Percentiles rank a stretch among this genome's conserved stretches.
Conservation (phyloP, 37 sponge, comb jelly and placozoan species). For the Oopsacas minuta region DNA sequence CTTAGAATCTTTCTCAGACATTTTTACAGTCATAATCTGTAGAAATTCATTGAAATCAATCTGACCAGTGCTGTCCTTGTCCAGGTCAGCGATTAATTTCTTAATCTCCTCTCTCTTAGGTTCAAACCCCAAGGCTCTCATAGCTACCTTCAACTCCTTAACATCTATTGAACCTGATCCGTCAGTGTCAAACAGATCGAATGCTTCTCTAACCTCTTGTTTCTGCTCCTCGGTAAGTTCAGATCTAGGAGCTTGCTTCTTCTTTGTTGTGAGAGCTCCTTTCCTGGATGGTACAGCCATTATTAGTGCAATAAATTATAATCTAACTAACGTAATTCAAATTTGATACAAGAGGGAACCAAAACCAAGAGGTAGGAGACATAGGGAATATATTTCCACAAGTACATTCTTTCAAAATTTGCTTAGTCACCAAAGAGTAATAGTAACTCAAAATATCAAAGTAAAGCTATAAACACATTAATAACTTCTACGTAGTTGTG, state of each 20-base stretch:
- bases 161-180: slow-evolving; percentile 92
- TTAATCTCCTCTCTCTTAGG: slow-evolving; percentile 98
- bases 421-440: too few relatives aligned
- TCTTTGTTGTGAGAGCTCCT: slow-evolving; percentile 3
- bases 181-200: slow-evolving; percentile 95
- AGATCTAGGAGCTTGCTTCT: slow-evolving; percentile 38
- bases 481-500: too few relatives aligned
- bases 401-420: too few relatives aligned
- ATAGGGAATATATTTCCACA: too few relatives aligned
- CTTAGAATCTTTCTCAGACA: slow-evolving; percentile 96
- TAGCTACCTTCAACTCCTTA: slow-evolving; percentile 87
- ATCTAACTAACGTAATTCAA: too few relatives aligned
- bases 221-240: slow-evolving; percentile 97
- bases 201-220: slow-evolving; percentile 95
- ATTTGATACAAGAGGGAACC: too few relatives aligned
- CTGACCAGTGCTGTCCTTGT: slow-evolving; percentile 87
- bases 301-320: neutral
- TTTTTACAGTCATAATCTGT: slow-evolving; percentile 94
- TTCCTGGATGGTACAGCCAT: neutral
- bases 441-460: too few relatives aligned
- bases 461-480: too few relatives aligned
- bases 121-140: slow-evolving; percentile 93
- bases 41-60: slow-evolving; percentile 96
- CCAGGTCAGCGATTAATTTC: slow-evolving; percentile 85
- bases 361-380: too few relatives aligned